Evolutionary conservation across 2,113 vertebrate species (phyloP), one percentile per base, ranked within the genome.

Genomic region (Ameiurus melas): DNA sequence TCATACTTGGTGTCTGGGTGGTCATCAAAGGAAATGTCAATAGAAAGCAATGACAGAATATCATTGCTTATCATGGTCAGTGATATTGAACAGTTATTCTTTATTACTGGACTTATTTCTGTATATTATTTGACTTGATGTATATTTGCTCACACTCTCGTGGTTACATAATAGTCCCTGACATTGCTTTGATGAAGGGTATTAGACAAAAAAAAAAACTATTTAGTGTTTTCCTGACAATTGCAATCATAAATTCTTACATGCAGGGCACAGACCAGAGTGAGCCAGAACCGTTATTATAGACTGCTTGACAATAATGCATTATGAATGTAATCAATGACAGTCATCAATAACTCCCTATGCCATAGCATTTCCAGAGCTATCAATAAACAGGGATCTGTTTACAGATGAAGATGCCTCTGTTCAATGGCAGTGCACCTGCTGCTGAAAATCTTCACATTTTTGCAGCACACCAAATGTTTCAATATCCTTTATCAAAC

Each of bases 311-410:
- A 83, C 57, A 84, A 78, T 84, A 62, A 88, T 84, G 39, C 39
- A 27, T 84, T 84, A 84, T 88, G 58, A 84, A 88, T 36, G 43
- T 84, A 77, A 77, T 88, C 87, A 84, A 88, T 88, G 71, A 27
- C 25, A 71, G 30, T 36, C 30, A 19, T 84, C 82, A 78, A 78
- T 88, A 84, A 64, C n/a, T 78, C 36, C 62, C 36, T 57, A 78
- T 58, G n/a, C 30, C 14, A 39, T 33, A 64, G 58, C 20, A 84
- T 84, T 88, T 84, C 64, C 70, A 88, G 30, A n/a, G 39, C 19
- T 66, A 53, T 84, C 43, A 17, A 82, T 66, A n/a, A 78, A 64
- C 70, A 84, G 51, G 36, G n/a, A 62, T 75, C 43, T 16, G 7
- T 83, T 87, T 60, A 62, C 8, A 75, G 30, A 55, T 87, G 53